A percentile compares a stretch with the other conserved stretches of the same genome.
Evolutionary conservation across 2,888 invertebrate species (phyloP).

Genomic region (Lithophane leautieri): DNA sequence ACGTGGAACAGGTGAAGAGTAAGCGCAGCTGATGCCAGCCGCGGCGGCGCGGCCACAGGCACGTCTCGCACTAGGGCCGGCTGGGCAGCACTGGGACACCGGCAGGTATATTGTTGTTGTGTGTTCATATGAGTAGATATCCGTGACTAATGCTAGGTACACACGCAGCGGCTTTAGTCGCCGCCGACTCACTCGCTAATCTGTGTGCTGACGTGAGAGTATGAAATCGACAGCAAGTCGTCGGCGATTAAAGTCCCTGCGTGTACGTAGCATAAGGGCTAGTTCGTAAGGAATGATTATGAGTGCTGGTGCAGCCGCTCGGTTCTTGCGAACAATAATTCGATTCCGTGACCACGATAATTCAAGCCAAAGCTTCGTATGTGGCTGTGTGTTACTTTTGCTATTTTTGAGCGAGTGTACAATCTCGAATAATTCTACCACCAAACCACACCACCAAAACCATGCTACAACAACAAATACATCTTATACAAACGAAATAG

Average conservation of each 20-base stretch:
- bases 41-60: neutral
- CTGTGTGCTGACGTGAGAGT: neutral
- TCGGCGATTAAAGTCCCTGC: neutral
- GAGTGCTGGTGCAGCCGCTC: neutral
- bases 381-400: neutral
- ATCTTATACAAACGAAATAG: neutral
- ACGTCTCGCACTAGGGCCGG: neutral
- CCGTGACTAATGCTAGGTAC: neutral
- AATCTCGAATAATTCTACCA: neutral
- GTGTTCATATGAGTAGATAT: neutral
- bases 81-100: neutral
- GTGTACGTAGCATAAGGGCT: neutral
- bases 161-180: neutral
- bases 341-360: neutral
- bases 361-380: neutral
- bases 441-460: no score
- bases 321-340: neutral
- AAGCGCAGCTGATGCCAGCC: constrained; percentile 79
- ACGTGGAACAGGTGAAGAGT: constrained; percentile 46
- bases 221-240: neutral
- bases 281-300: neutral
- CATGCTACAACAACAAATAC: neutral
- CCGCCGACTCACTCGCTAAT: neutral
- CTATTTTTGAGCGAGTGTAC: neutral
- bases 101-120: neutral